Base-by-base conservation (phyloP, 2,888 invertebrate genomes). In the Megamerina dolium region DNA sequence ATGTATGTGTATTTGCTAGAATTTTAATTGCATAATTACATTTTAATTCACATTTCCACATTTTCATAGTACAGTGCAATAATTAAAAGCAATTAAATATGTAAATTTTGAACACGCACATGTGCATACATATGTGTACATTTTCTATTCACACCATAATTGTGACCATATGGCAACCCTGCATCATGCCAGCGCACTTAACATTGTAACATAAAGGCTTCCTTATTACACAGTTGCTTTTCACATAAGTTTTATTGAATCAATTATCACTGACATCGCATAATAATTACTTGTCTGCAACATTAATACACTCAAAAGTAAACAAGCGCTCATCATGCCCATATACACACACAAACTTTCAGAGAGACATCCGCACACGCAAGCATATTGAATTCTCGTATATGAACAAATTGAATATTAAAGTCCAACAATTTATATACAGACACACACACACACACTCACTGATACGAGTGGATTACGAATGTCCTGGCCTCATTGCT, bases 401-500 rank as follows among this genome's bases (percentile, higher is more conserved):
- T n/a, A n/a, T n/a, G n/a, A n/a, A n/a, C n/a, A n/a, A n/a, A n/a
- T n/a, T n/a, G n/a, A n/a, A n/a, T n/a, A n/a, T n/a, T n/a, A n/a
- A n/a, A n/a, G n/a, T n/a, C n/a, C n/a, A 21, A 36, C 14, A 17
- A 16, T 26, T 20, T 13, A 20, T 31, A 18, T 18, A 40, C 5
- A 29, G 2, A 18, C 35, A 41, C 39, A 31, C 9, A 20, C 37
- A 14, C 27, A 33, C 31, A 19, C 41, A 29, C 17, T 14, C 26
- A 35, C n/a, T n/a, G n/a, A n/a, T n/a, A n/a, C n/a, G n/a, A n/a
- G n/a, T n/a, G n/a, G n/a, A n/a, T n/a, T 41, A 47, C 39, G 41
- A 39, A 56, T 37, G 53, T 56, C 53, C 57, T 61, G 60, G 55
- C 61, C 60, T 59, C 52, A 51, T 57, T 64, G 56, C 54, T 52